A percentile compares a stretch with the other conserved stretches of the same genome.
These are phyloP conservation scores for Lepidocolaptes lacrymiger DNA, from an alignment of 2,797 vertebrate genomes.

Conservation along the genomic window DNA sequence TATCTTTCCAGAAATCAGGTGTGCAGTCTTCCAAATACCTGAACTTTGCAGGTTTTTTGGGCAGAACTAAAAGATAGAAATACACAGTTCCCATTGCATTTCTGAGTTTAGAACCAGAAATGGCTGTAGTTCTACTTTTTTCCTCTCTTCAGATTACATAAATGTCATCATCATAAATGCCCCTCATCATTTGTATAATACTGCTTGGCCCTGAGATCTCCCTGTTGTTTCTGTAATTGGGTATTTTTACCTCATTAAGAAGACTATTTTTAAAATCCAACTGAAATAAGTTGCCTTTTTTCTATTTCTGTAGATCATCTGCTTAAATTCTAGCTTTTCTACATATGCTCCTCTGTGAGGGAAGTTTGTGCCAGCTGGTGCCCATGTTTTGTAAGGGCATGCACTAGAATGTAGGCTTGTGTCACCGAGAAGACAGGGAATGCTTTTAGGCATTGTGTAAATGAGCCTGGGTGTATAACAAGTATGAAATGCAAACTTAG, in stretches of 20 bases:
- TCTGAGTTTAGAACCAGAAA: not conserved
- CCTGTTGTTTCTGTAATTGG: not conserved
- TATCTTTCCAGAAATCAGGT: not conserved
- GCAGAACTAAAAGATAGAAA: not conserved
- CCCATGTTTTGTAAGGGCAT: not conserved
- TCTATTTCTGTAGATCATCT: not conserved
- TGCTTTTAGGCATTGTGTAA: not conserved
- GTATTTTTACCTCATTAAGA: not conserved
- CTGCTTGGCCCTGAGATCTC: not conserved
- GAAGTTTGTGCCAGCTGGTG: not conserved
- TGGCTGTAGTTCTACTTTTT: not conserved
- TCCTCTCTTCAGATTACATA: not conserved
- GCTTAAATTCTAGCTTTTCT: not conserved
- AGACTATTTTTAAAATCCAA: not conserved
- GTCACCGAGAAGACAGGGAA: not conserved
- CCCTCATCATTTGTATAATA: not conserved
- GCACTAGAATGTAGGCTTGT: rapidly evolving
- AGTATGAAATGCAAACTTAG: not conserved
- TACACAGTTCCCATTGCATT: not conserved
- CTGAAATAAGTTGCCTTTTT: not conserved
- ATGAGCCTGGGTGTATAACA: not conserved
- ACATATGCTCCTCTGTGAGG: not conserved
- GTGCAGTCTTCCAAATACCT: not conserved
- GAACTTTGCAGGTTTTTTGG: not conserved
- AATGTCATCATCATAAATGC: not conserved